phyloP scores from a whole-genome alignment of 2,888 invertebrate genomes.

The Sialis lutaria region DNA sequence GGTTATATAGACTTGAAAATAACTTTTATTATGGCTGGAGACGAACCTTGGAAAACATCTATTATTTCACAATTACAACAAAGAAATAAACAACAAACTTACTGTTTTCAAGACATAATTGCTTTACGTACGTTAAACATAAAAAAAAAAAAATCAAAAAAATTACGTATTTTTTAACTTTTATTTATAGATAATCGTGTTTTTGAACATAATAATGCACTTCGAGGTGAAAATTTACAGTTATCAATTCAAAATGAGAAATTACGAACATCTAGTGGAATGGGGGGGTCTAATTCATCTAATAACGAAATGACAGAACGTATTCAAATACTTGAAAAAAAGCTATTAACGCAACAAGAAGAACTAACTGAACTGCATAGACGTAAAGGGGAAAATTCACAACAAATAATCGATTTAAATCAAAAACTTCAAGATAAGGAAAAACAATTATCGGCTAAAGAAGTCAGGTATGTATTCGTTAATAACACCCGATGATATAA shows the following conservation, averaged over 20 bases:
- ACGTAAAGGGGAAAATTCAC: constrained; percentile 81
- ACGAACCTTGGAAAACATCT: constrained; percentile 46
- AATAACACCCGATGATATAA: neutral
- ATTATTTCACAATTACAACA: constrained; percentile 52
- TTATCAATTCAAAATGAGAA: constrained; percentile 74
- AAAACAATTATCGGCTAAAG: constrained; percentile 53
- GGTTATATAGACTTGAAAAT: no score
- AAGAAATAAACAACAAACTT: constrained; percentile 57
- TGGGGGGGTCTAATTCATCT: constrained; percentile 17
- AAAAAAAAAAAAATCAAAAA: constrained; percentile 6
- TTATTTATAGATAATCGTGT: constrained; percentile 61
- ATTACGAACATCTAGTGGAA: constrained; percentile 40
- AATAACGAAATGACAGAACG: constrained; percentile 28
- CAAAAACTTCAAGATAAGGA: constrained; percentile 70
- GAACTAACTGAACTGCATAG: constrained; percentile 82
- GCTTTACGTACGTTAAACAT: constrained; percentile 26
- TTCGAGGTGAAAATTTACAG: constrained; percentile 71
- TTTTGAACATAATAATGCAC: constrained; percentile 64
- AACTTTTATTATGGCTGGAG: constrained; percentile 14
- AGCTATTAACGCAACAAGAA: constrained; percentile 73
- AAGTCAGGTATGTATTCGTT: constrained; percentile 38
- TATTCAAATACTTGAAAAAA: constrained; percentile 66
- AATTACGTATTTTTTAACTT: constrained; percentile 7
- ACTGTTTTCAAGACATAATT: constrained; percentile 64
- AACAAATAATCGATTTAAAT: constrained; percentile 83